Evolutionary conservation across 37 sponge, comb jelly and placozoan genomes (phyloP).

Genomic region (Corticium candelabrum): DNA sequence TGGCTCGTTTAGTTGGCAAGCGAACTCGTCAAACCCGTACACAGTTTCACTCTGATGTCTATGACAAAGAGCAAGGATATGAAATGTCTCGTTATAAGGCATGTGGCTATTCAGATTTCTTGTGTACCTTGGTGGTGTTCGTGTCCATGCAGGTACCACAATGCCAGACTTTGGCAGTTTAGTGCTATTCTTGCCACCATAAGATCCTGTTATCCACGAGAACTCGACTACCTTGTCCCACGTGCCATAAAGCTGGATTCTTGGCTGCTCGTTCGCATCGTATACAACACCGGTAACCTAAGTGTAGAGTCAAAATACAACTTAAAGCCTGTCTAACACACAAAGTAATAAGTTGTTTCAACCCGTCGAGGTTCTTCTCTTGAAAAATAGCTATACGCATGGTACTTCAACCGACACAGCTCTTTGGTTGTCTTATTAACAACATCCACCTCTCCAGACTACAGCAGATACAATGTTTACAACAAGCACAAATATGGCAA

Average conservation of each 20-base stretch:
- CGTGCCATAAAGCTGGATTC: constrained; percentile 67
- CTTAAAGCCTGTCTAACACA: neutral
- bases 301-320: neutral
- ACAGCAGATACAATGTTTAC: neutral
- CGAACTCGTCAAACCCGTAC: constrained; percentile 68
- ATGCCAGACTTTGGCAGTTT: too few relatives aligned
- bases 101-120: neutral
- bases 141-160: too few relatives aligned
- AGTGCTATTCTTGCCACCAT: too few relatives aligned
- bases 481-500: too few relatives aligned
- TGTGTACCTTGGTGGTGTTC: too few relatives aligned
- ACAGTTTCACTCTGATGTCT: constrained; percentile 65
- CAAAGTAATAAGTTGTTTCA: too few relatives aligned
- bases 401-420: constrained; percentile 63
- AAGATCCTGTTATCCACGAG: too few relatives aligned
- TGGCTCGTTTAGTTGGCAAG: constrained; percentile 70
- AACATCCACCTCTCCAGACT: constrained; percentile 75
- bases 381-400: constrained; percentile 74
- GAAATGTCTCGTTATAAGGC: neutral
- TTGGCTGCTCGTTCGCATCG: constrained; percentile 36
- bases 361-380: constrained; percentile 21
- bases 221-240: constrained; percentile 88
- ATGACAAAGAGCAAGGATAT: neutral
- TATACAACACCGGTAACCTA: constrained; percentile 71
- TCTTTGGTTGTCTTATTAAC: constrained; percentile 82